Evolutionary conservation across 2,888 invertebrate species (phyloP).

Genomic region (Sicus ferrugineus): DNA sequence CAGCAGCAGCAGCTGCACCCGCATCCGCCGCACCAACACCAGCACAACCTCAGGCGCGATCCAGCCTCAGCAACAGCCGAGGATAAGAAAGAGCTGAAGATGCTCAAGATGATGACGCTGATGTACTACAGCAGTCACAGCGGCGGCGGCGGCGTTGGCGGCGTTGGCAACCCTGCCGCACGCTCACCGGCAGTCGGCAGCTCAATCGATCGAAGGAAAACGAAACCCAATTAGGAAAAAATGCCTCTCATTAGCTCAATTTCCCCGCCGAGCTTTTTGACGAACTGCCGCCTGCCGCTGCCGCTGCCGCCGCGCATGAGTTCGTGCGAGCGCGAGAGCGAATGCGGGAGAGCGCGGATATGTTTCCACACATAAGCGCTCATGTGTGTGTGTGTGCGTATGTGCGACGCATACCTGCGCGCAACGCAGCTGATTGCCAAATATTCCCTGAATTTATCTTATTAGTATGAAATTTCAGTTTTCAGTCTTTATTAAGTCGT

Average conservation of each 20-base stretch:
- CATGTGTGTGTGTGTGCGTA: no score
- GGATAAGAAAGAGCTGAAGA: constrained; percentile 61
- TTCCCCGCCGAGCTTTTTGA: constrained; percentile 9
- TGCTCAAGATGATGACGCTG: constrained; percentile 62
- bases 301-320: background rate
- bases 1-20: constrained; percentile 39
- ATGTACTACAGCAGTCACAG: constrained; percentile 55
- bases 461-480: constrained; percentile 1
- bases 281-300: background rate
- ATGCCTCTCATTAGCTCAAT: constrained; percentile 26
- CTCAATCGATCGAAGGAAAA: constrained; percentile 29
- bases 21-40: no score
- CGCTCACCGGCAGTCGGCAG: background rate
- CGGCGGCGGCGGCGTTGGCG: background rate
- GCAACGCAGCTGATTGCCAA: constrained; percentile 21
- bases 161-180: constrained; percentile 40
- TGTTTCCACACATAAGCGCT: no score
- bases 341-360: no score
- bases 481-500: no score
- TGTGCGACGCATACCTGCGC: background rate
- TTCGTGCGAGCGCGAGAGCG: no score
- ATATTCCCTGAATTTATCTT: background rate
- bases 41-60: constrained; percentile 38
- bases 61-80: constrained; percentile 47
- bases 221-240: constrained; percentile 32